Base-by-base conservation (phyloP, 2,797 vertebrate genomes). In the Chelon labrosus region DNA sequence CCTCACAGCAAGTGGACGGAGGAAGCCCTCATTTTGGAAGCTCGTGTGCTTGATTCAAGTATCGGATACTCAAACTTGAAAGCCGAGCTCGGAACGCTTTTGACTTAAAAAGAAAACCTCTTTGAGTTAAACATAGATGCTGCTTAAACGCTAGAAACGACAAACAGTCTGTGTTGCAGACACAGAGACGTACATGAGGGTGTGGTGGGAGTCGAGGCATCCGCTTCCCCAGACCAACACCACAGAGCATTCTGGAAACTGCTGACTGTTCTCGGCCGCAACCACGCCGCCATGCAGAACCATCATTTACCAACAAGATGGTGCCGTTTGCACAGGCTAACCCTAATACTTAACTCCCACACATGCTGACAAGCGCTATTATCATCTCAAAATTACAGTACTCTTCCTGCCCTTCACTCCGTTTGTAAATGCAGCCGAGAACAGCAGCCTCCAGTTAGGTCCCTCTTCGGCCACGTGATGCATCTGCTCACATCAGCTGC, bases 191-290 rank as follows among this genome's bases (percentile, higher is more conserved):
- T 3, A 70, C 63, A 73, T 10, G 47, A 88, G 89, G 90, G 88
- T 77, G 89, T 88, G 90, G 88, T 80, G 73, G 63, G 70, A 86
- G 61, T 49, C 19, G 20, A 80, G 80, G 72, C 82, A 46, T 82
- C 72, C 73, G 51, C 85, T 82, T 83, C 80, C 80, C 68, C 73
- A 84, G 63, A 86, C 75, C 79, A 87, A 86, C 88, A 87, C 86
- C 91, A 84, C 90, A 91, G 82, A 81, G 71, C 86, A 37, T 58
- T 82, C 75, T 88, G 88, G 85, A 90, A 90, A 89, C 71, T 88
- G 89, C 90, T 90, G 90, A 91, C 90, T 75, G 37, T 68, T 79
- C 74, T 66, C 5, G 4, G 65, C 82, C 75, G 5, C 60, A 79
- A 84, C 88, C 89, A 85, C 86, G 58, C 63, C 19, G 50, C 79